Base-by-base conservation (phyloP, 2,113 vertebrate species). In the Emberiza fucata region DNA sequence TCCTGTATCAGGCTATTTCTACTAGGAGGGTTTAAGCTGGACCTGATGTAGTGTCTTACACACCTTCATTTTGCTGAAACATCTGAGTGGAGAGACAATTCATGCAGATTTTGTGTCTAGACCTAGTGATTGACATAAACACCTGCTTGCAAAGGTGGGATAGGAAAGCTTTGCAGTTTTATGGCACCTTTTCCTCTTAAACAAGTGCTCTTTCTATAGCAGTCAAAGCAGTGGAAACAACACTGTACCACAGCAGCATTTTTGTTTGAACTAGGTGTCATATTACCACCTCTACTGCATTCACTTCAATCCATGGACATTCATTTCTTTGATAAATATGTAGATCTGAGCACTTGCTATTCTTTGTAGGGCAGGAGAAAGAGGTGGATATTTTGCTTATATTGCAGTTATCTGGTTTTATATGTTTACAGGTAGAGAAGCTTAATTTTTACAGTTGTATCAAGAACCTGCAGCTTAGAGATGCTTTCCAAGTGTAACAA, bases 251-350 rank as follows among this genome's bases (percentile, higher is more conserved):
- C 78, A 95, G 69, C 68, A 90, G 51, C 57, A 65, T 65, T 90
- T 93, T 84, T 96, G 70, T 95, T 97, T 94, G 92, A 94, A 75
- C 68, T 86, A 60, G 84, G 60, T 94, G 89, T 83, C 35, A 14
- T 81, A 59, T 93, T 94, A 88, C 71, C 82, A 73, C 87, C 86
- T 68, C 33, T 75, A 39, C 28, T 5, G 20, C 66, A 51, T 42
- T 81, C 71, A 39, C 71, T 95, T 96, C 88, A 92, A 51, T 92
- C 77, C 65, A 20, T 19, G 37, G 51, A 76, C 31, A 4, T 48
- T 68, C 44, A 9, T 72, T 85, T 72, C 48, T 65, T 47, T 33
- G 27, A 61, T 33, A 12, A 5, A 1, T 33, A 9, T n/a, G 40
- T 40, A 65, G 31, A 60, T 94, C 83, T 86, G 39, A 63, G 64